Base-by-base conservation (phyloP, 2,888 invertebrate species). In the Schizaphis graminum region DNA sequence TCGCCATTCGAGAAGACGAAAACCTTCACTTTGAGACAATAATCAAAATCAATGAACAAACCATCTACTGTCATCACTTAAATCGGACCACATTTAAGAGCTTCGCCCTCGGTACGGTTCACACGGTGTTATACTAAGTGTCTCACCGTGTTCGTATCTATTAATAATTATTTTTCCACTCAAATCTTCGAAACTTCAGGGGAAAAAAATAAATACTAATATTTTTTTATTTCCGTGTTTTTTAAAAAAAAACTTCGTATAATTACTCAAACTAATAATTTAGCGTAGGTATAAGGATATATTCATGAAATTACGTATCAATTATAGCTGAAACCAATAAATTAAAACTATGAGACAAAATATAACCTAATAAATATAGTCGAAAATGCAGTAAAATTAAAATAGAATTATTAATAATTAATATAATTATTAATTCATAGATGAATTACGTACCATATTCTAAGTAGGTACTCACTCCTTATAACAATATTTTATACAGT, bases 21-120 rank as follows among this genome's bases (percentile, higher is more conserved):
- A 86, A 95, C 49, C 94, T 95, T 16, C 95, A 95, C 87, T 91
- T 95, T 8, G 95, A 95, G 67, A 91, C 95, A 11, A 95, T 95
- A 35, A 89, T 95, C 61, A 95, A 95, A 94, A 94, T 95, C 61
- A 95, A 95, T 89, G 95, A 94, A 5, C 95, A 95, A 77, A 95
- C 95, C 0, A 97, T 98, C 0, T 96, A 97, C 67, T 97, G 97
- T 0, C 96, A 97, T 47, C 97, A 97, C 95, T 96, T 97, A 94
- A 97, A 97, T 95, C 97, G 97, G 95, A 97, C 97, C 0, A 96
- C 97, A 89, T 97, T 97, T 95, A 96, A 97, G 87, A 96, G 96
- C 94, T 96, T 97, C 57, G 96, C 97, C 90, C 97, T 97, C 95
- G 86, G 86, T 86, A 86, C 13, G 44, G 16, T 26, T 24, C 11